phyloP scores from a whole-genome alignment of 2,888 invertebrate species.

The Mycalesis mineus region DNA sequence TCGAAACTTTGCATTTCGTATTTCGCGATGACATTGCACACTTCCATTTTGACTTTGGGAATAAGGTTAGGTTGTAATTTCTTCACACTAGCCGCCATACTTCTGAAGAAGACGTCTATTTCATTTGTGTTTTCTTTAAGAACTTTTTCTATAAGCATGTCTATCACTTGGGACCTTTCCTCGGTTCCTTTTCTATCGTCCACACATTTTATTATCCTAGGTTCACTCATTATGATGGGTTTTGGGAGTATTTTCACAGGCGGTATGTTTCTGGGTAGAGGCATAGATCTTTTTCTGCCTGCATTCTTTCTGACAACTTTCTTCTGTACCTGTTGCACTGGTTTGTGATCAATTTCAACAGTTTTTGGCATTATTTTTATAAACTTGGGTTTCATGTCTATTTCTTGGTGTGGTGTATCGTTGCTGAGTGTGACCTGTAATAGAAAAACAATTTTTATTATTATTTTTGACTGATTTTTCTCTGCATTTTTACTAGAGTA shows the following conservation, averaged over 20 bases:
- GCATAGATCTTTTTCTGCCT: slow-evolving; percentile 57
- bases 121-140: slow-evolving; percentile 70
- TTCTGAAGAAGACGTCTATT: slow-evolving; percentile 70
- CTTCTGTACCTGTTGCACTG: slow-evolving; percentile 45
- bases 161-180: slow-evolving; percentile 58
- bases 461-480: too few species aligned
- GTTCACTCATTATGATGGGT: slow-evolving; percentile 57
- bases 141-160: slow-evolving; percentile 67
- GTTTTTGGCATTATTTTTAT: slow-evolving; percentile 40
- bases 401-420: slow-evolving; percentile 48
- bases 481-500: too few species aligned
- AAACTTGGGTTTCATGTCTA: slow-evolving; percentile 37
- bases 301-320: slow-evolving; percentile 52
- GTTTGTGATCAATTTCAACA: slow-evolving; percentile 46
- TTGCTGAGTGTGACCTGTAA: slow-evolving; percentile 67
- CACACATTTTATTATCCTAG: slow-evolving; percentile 58
- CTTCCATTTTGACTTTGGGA: slow-evolving; percentile 74
- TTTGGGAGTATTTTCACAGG: slow-evolving; percentile 71
- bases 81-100: slow-evolving; percentile 73
- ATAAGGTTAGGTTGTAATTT: slow-evolving; percentile 70
- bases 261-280: slow-evolving; percentile 50
- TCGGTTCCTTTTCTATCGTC: slow-evolving; percentile 57
- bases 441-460: neutral
- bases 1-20: slow-evolving; percentile 74
- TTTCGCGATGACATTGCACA: slow-evolving; percentile 72